Evolutionary conservation across 2,888 invertebrate species (phyloP), one percentile per base, ranked within the genome.

Genomic region (Melipona bicolor): DNA sequence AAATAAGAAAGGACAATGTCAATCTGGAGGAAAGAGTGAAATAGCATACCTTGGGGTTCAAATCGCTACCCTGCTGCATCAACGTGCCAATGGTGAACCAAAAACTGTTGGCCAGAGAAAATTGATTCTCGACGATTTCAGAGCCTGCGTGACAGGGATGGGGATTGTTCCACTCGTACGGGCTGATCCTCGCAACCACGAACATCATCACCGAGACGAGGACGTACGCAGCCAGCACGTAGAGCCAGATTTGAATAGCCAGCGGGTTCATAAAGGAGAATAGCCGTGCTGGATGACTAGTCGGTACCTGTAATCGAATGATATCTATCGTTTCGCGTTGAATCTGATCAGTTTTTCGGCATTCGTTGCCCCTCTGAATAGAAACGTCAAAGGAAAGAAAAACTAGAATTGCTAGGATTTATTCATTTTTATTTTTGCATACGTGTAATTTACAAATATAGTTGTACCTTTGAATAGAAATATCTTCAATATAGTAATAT

Each of bases 31-130:
- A 49, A 50, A 21, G 4, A 50, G n/a, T 21, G 24, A 4, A 24
- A 17, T 36, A 0, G 1, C 27, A 17, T 73, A 96, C 96, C 96
- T 96, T 97, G 6, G 98, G 98, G 94, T 97, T 97, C 77, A 97
- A 95, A 92, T 97, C 97, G 65, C 97, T 97, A 88, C 97, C 97
- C 94, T 98, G 98, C 92, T 98, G 98, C 97, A 98, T 97, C 72
- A 98, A 95, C 0, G 98, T 98, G n/a, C 98, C 98, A 77, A 98
- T 97, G 43, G 97, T 97, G 94, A 98, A 98, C 98, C 98, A 98
- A 94, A 98, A 97, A 91, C 97, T 97, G 94, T 98, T 98, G 52
- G 97, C 96, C 87, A 98, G 94, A 36, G 97, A 97, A 94, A 98
- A 98, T 92, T 98, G 97, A 94, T 98, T 98, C 93, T 97, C 97